Evolutionary conservation across 1,140 invertebrate species (phyloP).

Genomic region (Trinorchestia longiramus): DNA sequence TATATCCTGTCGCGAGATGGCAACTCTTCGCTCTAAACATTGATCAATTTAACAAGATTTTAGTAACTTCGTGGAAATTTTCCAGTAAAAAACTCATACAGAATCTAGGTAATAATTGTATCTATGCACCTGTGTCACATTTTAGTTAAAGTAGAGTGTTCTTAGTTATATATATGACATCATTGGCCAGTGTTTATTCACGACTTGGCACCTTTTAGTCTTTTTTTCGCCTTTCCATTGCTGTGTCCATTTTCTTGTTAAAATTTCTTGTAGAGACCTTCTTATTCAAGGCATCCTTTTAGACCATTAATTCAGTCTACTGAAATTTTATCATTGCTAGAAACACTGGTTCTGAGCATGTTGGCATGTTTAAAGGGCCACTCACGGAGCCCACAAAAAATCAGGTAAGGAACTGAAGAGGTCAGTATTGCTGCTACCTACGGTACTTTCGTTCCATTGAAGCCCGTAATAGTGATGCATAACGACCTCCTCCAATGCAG

Average conservation of each 20-base stretch:
- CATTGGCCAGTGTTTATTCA: constrained; percentile 25
- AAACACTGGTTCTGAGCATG: neutral
- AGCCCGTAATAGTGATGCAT: neutral
- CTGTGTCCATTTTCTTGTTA: constrained; percentile 45
- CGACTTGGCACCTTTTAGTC: neutral
- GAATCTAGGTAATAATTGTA: neutral
- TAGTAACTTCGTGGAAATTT: neutral
- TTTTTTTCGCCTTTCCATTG: constrained; percentile 49
- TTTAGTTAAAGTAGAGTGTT: neutral
- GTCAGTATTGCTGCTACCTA: neutral
- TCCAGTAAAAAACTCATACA: neutral
- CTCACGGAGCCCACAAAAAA: neutral
- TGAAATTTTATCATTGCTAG: neutral
- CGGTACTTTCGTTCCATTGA: neutral
- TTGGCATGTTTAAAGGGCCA: neutral
- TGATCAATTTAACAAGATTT: constrained; percentile 36
- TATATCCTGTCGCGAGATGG: constrained; percentile 20
- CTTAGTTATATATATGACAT: neutral
- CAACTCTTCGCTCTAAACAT: constrained; percentile 13
- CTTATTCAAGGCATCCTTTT: neutral
- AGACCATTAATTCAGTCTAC: neutral
- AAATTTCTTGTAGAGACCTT: constrained; percentile 27
- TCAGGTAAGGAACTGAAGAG: neutral
- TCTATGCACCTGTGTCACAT: neutral
- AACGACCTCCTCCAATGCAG: neutral